Percentiles rank a stretch among this genome's conserved stretches.
Conservation (phyloP, 1,140 invertebrate genomes). For the Thrips palmi region DNA sequence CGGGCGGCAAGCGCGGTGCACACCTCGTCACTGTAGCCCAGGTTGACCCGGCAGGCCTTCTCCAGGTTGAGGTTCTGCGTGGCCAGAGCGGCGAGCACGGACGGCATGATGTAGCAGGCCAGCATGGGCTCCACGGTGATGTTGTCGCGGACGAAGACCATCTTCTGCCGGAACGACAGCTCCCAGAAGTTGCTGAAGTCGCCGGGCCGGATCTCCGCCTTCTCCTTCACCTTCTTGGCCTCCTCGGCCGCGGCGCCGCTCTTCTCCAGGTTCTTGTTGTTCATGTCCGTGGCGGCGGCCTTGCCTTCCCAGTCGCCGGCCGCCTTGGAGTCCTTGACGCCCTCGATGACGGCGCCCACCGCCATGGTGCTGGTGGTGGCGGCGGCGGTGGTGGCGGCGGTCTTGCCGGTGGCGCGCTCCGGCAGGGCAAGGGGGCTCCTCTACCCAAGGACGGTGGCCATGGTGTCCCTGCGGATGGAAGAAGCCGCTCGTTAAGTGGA, state of each 20-base stretch:
- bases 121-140: constrained; percentile 64
- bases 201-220: not conserved
- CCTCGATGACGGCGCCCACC: no score
- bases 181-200: constrained; percentile 17
- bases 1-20: constrained; percentile 50
- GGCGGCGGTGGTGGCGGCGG: no score
- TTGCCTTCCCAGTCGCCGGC: not conserved
- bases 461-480: no score
- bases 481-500: no score
- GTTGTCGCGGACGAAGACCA: constrained; percentile 26
- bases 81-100: constrained; percentile 52
- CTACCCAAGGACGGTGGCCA: no score
- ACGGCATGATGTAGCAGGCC: constrained; percentile 60
- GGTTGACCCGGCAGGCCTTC: constrained; percentile 65
- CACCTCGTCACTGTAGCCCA: constrained; percentile 43
- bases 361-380: no score
- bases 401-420: no score
- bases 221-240: not conserved
- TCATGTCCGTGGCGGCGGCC: not conserved
- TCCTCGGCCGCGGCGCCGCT: not conserved
- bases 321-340: not conserved
- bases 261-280: not conserved
- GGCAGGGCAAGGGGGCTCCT: no score
- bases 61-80: constrained; percentile 67
- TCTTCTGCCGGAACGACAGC: constrained; percentile 22